Evolutionary conservation across 30 jellyfish, hydroid and myxozoan genomes (phyloP), one percentile per base, ranked within the genome.

Genomic region (Cassiopea andromeda): DNA sequence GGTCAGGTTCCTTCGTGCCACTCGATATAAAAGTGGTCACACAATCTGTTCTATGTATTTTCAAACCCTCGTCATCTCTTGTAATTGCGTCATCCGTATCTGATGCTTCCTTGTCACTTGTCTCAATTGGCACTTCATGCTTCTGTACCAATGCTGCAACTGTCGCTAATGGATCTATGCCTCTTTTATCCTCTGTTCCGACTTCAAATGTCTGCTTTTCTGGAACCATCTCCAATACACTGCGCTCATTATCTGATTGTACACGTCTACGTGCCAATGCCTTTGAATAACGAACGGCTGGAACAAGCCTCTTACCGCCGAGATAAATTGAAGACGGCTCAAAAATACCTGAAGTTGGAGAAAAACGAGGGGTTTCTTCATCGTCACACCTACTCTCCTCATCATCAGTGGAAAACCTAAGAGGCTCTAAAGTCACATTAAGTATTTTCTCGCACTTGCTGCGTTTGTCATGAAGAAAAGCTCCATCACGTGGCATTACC

Each of bases 321-420:
- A 74, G 87, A 73, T 85, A 85, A 73, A 85, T 7, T 38, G 87
- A 75, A 43, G 82, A 69, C 0, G 79, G 72, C 15, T 61, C 77
- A 7, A 77, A 78, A n/a, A 43, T 46, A 38, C 77, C 50, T 48
- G 84, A 47, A 2, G 2, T 47, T 0, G 91, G 75, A 19, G 91
- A 83, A 38, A 71, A 27, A 44, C 84, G 60, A 3, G 59, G 59
- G 27, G 18, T 76, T 0, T 60, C 90, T 9, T 87, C 94, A 6
- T 87, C 94, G 16, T 73, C 94, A 46, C 81, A 77, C 69, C 90
- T 79, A 48, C 94, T 78, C 43, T 87, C 94, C 17, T 87, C 94
- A 46, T 87, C 94, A 59, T 87, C 94, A 61, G 94, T 87, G 47
- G 94, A 87, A 58, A 87, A 76, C n/a, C 94, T 82, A 14, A 87